Base-by-base conservation (phyloP, 2,113 vertebrate genomes). In the Cromileptes altivelis region DNA sequence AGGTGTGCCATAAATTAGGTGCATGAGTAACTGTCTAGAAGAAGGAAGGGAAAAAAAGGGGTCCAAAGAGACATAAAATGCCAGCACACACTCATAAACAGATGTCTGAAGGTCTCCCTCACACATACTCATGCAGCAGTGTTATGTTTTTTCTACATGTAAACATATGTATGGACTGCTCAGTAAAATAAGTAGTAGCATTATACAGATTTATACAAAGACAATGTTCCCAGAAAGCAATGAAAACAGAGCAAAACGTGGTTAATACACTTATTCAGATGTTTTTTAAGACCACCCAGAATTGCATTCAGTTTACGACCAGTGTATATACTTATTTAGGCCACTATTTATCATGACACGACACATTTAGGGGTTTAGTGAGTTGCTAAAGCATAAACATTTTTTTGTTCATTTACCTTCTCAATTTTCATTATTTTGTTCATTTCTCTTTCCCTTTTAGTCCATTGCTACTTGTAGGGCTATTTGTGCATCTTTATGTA, bases 1-100 rank as follows among this genome's bases (percentile, higher is more conserved):
- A 95, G 94, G 94, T 95, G 94, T 84, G 89, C 88, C 84, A 89
- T 92, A 92, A 94, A 93, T 95, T 92, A 92, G 85, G 80, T 73
- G 87, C 74, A 90, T 94, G 93, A 95, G 90, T 94, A 95, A 95
- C 89, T 89, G 91, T 93, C 89, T 91, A 83, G 80, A 86, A 85
- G 52, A 82, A 77, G 18, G 61, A 68, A 4, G 64, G 78, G 61
- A 56, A 74, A 63, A 81, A 52, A 75, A 78, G 8, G 0, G 9
- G 33, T 53, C 42, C 75, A 73, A 85, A 88, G 55, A 81, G 77
- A 87, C 70, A 78, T 82, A 73, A 89, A 88, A 87, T 76, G 55
- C 70, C 78, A 84, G 84, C 68, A 76, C 83, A 85, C 68, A 75
- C 76, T 83, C 86, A 70, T 86, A 87, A 92, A 89, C 88, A 91